Conservation (phyloP, 92 coral and sea anemone species). For the Palythoa grandis region DNA sequence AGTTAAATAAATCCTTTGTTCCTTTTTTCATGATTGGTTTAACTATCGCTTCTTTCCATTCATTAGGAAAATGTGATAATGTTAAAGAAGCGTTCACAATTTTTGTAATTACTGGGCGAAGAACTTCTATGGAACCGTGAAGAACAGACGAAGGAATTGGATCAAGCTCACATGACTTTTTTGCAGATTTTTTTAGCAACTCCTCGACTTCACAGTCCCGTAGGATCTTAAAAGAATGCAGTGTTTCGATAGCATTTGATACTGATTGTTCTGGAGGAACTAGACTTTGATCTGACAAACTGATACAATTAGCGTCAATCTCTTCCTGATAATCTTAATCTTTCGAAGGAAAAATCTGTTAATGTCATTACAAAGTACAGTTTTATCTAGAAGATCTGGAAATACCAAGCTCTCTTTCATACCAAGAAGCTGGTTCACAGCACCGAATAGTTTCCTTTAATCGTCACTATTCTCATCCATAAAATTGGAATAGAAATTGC, state of each 20-base stretch:
- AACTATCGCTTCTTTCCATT: neutral
- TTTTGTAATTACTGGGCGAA: constrained; percentile 3
- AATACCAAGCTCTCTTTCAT: constrained; percentile 21
- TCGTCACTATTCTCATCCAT: constrained; percentile 56
- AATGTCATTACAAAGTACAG: constrained; percentile 31
- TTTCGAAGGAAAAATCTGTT: constrained; percentile 7
- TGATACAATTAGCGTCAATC: too few species aligned
- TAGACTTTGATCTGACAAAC: too few species aligned
- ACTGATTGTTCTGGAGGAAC: too few species aligned
- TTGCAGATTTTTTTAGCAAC: neutral
- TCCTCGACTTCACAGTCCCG: constrained; percentile 13
- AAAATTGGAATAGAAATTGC: constrained; percentile 50
- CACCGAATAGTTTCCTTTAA: constrained; percentile 57
- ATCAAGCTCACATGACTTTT: constrained; percentile 13
- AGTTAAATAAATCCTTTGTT: too few species aligned
- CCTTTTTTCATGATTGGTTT: neutral
- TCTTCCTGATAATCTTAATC: too few species aligned
- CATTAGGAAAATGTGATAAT: neutral
- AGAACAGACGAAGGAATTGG: neutral
- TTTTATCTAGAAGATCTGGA: constrained; percentile 26
- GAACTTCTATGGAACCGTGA: neutral
- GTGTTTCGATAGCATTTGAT: too few species aligned
- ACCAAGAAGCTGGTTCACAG: constrained; percentile 57
- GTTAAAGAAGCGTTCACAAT: neutral
- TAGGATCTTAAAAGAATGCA: neutral